Percentiles rank a stretch among this genome's conserved stretches.
phyloP scores from a whole-genome alignment of 2,113 vertebrate species.

The Chaenocephalus aceratus region DNA sequence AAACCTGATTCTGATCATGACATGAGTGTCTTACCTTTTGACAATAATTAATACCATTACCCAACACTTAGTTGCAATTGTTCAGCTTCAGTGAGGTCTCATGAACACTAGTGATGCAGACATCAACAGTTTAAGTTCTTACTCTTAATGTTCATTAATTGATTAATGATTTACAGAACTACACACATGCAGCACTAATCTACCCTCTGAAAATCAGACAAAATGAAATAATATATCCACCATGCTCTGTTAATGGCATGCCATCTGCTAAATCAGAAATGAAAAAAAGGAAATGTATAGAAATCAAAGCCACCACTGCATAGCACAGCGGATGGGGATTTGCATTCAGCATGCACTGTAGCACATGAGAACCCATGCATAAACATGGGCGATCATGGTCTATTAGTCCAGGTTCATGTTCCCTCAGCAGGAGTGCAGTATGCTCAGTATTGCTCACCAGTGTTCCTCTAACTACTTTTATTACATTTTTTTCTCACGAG shows the following conservation, averaged over 20 bases:
- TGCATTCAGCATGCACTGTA: constrained; percentile 41
- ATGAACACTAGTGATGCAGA: not conserved
- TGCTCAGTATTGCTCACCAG: not conserved
- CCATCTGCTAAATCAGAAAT: constrained; percentile 19
- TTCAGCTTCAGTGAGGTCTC: not conserved
- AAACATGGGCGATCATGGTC: constrained; percentile 21
- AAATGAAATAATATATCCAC: not conserved
- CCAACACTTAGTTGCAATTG: not conserved
- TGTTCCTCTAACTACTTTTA: constrained; percentile 8
- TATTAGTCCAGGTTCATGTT: constrained; percentile 34
- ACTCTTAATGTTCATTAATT: not conserved
- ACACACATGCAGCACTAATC: not conserved
- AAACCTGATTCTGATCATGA: too few relatives aligned
- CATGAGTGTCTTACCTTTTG: too few relatives aligned
- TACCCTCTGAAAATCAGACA: not conserved
- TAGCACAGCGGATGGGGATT: not conserved
- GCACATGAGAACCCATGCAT: constrained; percentile 48
- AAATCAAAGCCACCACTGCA: constrained; percentile 22
- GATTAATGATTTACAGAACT: not conserved
- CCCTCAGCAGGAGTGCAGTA: not conserved
- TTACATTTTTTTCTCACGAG: not conserved
- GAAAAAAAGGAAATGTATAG: constrained; percentile 55
- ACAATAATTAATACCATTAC: not conserved
- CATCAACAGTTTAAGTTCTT: not conserved
- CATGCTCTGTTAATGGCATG: not conserved